phyloP scores from a whole-genome alignment of 1,140 invertebrate genomes.

The Leucophenga varia region DNA sequence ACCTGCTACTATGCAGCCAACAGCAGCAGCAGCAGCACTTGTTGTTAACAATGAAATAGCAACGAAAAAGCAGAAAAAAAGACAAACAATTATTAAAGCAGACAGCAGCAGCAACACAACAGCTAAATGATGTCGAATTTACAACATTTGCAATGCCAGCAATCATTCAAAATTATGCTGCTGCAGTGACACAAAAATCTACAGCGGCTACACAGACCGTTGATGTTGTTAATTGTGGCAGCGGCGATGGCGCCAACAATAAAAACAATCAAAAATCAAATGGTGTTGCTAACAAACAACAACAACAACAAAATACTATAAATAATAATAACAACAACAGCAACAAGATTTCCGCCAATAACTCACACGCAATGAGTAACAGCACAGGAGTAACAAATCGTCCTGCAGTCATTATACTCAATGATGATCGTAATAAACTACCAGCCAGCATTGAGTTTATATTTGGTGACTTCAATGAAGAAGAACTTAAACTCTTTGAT shows the following conservation, averaged over 20 bases:
- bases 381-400: conserved; percentile 31
- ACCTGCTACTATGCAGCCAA: not conserved
- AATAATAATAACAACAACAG: conserved; percentile 1
- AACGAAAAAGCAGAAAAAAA: not conserved
- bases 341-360: not conserved
- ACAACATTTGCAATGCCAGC: no score
- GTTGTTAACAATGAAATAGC: conserved; percentile 7
- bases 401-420: conserved; percentile 65
- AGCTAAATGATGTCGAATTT: not conserved
- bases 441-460: conserved; percentile 45
- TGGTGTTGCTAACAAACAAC: conserved; percentile 25
- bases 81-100: not conserved
- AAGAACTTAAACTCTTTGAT: conserved; percentile 47
- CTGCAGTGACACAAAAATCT: conserved; percentile 8
- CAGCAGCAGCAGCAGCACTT: conserved; percentile 20
- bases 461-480: conserved; percentile 55
- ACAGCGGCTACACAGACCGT: conserved; percentile 8
- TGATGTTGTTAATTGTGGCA: not conserved
- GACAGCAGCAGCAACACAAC: not conserved
- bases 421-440: conserved; percentile 56
- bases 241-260: not conserved
- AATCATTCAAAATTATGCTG: no score
- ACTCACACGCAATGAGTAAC: not conserved
- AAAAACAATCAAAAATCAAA: no score
- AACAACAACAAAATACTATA: conserved; percentile 21